A percentile compares a stretch with the other conserved stretches of the same genome.
Evolutionary conservation across 1,140 invertebrate species (phyloP).

Genomic region (Trichomalopsis sarcophagae): DNA sequence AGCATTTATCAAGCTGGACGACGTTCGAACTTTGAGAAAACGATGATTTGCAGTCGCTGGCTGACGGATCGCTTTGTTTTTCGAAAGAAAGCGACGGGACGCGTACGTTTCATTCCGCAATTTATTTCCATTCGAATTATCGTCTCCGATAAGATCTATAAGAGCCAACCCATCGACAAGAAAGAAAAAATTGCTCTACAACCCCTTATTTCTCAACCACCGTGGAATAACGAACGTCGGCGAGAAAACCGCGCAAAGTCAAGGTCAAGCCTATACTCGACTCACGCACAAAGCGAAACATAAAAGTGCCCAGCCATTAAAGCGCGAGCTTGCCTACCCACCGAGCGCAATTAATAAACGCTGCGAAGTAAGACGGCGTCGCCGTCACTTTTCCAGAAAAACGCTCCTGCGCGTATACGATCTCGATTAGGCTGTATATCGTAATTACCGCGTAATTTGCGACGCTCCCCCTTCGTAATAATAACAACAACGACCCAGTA

Average conservation of each 20-base stretch:
- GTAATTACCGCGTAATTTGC: constrained; percentile 38
- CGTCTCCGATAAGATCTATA: too few species aligned
- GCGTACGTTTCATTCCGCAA: too few species aligned
- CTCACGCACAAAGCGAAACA: background rate
- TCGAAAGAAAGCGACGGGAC: too few species aligned
- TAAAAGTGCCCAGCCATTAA: background rate
- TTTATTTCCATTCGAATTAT: too few species aligned
- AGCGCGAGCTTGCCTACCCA: background rate
- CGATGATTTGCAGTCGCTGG: background rate
- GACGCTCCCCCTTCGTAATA: background rate
- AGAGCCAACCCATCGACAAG: background rate
- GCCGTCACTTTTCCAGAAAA: constrained; percentile 20
- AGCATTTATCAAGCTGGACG: background rate
- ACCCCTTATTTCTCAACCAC: background rate
- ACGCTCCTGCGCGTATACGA: background rate
- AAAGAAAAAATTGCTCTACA: background rate
- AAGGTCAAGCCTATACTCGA: background rate
- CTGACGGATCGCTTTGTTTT: background rate
- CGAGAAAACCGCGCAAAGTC: background rate
- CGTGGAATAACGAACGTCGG: background rate
- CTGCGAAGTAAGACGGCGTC: background rate
- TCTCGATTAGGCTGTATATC: constrained; percentile 32
- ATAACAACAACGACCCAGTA: constrained; percentile 18
- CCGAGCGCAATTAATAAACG: constrained; percentile 29
- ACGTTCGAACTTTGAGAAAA: background rate